phyloP scores from a whole-genome alignment of 2,888 invertebrate genomes.

The Aplocera efformata region DNA sequence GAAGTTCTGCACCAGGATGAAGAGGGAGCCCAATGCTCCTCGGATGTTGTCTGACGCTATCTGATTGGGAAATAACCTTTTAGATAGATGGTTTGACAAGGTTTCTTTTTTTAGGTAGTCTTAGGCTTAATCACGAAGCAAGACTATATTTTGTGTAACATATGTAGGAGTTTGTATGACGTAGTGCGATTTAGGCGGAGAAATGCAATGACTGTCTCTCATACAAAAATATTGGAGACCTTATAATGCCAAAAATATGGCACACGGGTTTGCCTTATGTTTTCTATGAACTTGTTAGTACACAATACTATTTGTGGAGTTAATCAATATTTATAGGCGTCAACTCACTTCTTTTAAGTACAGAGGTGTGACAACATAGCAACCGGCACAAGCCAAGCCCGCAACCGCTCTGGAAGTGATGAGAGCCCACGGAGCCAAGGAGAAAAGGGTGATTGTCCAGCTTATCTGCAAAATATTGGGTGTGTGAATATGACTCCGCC shows the following conservation, averaged over 20 bases:
- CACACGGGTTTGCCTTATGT: too few species aligned
- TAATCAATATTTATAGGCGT: neutral
- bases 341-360: slow-evolving; percentile 66
- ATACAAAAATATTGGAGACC: too few species aligned
- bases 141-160: too few species aligned
- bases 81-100: neutral
- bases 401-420: slow-evolving; percentile 65
- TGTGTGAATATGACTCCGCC: too few species aligned
- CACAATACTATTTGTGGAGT: too few species aligned
- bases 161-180: too few species aligned
- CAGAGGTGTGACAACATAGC: slow-evolving; percentile 72
- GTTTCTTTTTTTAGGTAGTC: too few species aligned
- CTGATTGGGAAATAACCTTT: slow-evolving; percentile 35
- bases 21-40: slow-evolving; percentile 69
- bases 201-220: too few species aligned
- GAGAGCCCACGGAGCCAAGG: slow-evolving; percentile 68
- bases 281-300: neutral
- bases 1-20: slow-evolving; percentile 71
- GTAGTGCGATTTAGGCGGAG: too few species aligned
- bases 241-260: too few species aligned
- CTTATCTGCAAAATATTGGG: slow-evolving; percentile 59
- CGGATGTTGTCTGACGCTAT: slow-evolving; percentile 69
- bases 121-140: too few species aligned
- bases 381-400: slow-evolving; percentile 70
- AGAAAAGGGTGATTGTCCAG: slow-evolving; percentile 65